Conservation (phyloP, 1,140 invertebrate species). For the Adoxophyes honmai region DNA sequence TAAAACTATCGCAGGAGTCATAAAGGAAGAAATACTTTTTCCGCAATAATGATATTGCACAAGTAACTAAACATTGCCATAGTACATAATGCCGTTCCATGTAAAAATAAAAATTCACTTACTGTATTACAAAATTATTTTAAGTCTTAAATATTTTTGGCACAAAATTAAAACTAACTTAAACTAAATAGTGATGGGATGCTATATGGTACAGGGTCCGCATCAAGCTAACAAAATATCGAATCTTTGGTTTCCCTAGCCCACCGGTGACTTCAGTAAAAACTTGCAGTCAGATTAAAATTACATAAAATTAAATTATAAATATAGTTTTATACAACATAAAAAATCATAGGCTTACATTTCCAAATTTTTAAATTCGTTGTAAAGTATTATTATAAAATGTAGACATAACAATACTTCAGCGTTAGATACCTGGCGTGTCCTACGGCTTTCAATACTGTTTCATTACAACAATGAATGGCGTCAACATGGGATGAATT, state of each 20-base stretch:
- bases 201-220: slow-evolving; percentile 62
- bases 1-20: slow-evolving; percentile 37
- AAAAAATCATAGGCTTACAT: slow-evolving; percentile 44
- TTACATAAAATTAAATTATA: slow-evolving; percentile 25
- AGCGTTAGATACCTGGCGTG: slow-evolving; percentile 14
- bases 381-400: neutral
- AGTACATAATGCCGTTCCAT: slow-evolving; percentile 61
- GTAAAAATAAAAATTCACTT: slow-evolving; percentile 55
- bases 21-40: slow-evolving; percentile 57
- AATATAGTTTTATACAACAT: slow-evolving; percentile 63
- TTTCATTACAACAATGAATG: neutral
- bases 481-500: slow-evolving; percentile 1
- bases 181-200: slow-evolving; percentile 45
- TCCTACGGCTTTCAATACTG: slow-evolving; percentile 21
- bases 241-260: slow-evolving; percentile 75
- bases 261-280: slow-evolving; percentile 57
- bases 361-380: neutral
- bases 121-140: slow-evolving; percentile 41
- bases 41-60: slow-evolving; percentile 57
- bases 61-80: slow-evolving; percentile 54
- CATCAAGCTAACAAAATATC: slow-evolving; percentile 47
- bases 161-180: slow-evolving; percentile 51
- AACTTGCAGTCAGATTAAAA: slow-evolving; percentile 27
- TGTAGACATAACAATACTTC: neutral
- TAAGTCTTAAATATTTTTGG: slow-evolving; percentile 63